Evolutionary conservation across 30 jellyfish, hydroid and myxozoan genomes (phyloP), one percentile per base, ranked within the genome.

Genomic region (Nemopilema nomurai): DNA sequence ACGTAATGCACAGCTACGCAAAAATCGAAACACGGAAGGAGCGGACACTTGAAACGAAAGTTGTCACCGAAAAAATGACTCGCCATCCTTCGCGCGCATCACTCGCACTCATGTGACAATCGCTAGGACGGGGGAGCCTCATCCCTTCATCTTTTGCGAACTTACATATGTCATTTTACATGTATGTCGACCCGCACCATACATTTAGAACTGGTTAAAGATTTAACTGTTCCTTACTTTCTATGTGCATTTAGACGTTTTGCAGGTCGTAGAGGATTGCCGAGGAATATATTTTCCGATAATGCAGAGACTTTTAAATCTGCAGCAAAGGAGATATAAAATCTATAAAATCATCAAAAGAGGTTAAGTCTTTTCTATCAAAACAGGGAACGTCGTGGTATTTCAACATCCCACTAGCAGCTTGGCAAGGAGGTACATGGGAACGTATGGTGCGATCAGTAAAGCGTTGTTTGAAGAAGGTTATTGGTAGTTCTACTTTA

Each of bases 151-250:
- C n/a, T 33, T 17, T 29, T 29, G 1, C 74, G 74, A 64, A 8
- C 50, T 19, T 86, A 79, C 26, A 51, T 86, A 8, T 76, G 91
- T 77, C 68, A 71, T 49, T 71, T 84, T 22, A 72, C 92, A 31
- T 84, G 92, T 33, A n/a, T 62, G 31, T 41, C 87, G 28, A 71
- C 87, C 32, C 28, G 94, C 78, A 89, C 94, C 7, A 51, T 85
- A 22, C 94, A 75, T 85, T 31, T 85, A 22, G 94, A 85, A 29
- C 29, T 85, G 8, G 83, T 75, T 4, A 63, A 66, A 62, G 65
- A 80, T 17, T 28, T 85, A n/a, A 27, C 52, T 17, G 83, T 76
- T 24, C 33, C 65, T 19, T 28, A 89, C 49, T 74, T 85, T 33
- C 17, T 85, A 18, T 53, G 83, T 1, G 82, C 94, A 16, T 85